phyloP scores from a whole-genome alignment of 2,113 vertebrate species.

The Pelecanoides urinatrix region DNA sequence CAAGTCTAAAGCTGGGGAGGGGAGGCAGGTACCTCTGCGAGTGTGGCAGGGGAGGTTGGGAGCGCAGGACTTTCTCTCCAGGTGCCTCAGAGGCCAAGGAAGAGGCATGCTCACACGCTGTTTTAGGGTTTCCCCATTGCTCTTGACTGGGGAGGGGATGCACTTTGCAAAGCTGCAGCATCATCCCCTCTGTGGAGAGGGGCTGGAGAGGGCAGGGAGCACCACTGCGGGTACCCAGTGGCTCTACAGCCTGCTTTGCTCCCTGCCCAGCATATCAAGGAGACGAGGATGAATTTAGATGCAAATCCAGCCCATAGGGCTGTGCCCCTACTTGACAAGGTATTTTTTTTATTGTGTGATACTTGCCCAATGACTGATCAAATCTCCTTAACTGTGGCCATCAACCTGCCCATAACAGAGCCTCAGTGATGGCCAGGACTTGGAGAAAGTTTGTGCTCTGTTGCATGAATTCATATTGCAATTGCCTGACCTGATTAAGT shows the following conservation, averaged over 20 bases:
- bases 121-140: neutral
- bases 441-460: neutral
- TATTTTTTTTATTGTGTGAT: neutral
- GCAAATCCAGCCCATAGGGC: neutral
- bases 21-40: neutral
- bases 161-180: neutral
- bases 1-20: neutral
- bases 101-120: neutral
- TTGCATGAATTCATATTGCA: neutral
- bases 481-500: neutral
- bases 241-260: neutral
- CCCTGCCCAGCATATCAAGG: neutral
- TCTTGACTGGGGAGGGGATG: neutral
- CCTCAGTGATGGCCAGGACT: neutral
- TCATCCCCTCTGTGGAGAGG: fast-evolving
- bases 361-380: neutral
- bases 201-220: neutral
- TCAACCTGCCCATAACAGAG: neutral
- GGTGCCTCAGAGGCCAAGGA: neutral
- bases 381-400: neutral
- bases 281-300: neutral
- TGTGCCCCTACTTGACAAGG: neutral
- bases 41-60: neutral
- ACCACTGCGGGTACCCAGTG: neutral
- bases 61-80: neutral